A percentile compares a stretch with the other conserved stretches of the same genome.
Evolutionary conservation across 2,888 invertebrate species (phyloP).

Genomic region (Nephrocerus scutellatus): DNA sequence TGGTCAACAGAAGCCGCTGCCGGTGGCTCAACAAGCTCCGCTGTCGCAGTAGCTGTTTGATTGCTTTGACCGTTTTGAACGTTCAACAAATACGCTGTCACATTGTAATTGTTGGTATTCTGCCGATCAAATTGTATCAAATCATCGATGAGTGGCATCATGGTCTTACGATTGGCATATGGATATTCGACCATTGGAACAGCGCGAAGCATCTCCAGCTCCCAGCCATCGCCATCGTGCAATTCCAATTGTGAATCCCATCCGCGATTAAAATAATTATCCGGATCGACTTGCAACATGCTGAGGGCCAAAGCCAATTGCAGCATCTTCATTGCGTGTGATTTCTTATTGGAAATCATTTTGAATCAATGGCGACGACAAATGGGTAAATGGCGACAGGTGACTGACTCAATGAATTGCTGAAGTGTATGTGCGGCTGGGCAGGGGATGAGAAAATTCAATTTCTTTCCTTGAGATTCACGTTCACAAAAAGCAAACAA

Average conservation of each 20-base stretch:
- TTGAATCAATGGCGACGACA: too few species aligned
- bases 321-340: conserved; percentile 73
- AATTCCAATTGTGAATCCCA: conserved; percentile 43
- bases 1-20: conserved; percentile 13
- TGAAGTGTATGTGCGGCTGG: too few species aligned
- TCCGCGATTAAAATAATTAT: conserved; percentile 57
- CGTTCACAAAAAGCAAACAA: too few species aligned
- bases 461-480: too few species aligned
- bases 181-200: conserved; percentile 44
- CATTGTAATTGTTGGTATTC: conserved; percentile 51
- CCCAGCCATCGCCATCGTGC: conserved; percentile 45
- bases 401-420: too few species aligned
- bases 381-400: too few species aligned
- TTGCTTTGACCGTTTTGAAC: conserved; percentile 43
- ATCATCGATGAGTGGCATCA: conserved; percentile 47
- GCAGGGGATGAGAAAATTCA: too few species aligned
- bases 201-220: conserved; percentile 44
- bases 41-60: conserved; percentile 36
- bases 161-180: conserved; percentile 45
- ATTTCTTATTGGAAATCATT: conserved; percentile 77
- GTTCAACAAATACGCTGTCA: conserved; percentile 57
- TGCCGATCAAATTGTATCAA: conserved; percentile 58
- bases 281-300: conserved; percentile 69
- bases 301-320: conserved; percentile 75
- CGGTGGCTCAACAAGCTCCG: conserved; percentile 33